Evolutionary conservation across 2,797 vertebrate species (phyloP).

Genomic region (Chrysocyon brachyurus): DNA sequence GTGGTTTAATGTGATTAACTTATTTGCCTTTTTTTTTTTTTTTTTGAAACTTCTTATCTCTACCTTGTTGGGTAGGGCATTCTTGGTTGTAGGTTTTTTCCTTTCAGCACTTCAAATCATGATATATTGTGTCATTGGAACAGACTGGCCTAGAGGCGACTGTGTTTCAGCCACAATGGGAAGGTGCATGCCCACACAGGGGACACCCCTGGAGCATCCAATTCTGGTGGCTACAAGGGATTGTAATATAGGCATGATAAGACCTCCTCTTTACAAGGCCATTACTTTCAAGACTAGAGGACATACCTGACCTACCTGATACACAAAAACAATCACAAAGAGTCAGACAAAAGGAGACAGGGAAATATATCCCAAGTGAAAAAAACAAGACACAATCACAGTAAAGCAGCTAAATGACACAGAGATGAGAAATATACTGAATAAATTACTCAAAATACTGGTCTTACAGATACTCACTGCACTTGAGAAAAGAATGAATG

Average conservation of each 20-base stretch:
- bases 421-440: not conserved
- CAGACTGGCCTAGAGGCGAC: not conserved
- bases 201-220: not conserved
- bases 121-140: not conserved
- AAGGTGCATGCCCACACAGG: not conserved
- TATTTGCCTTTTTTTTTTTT: not conserved
- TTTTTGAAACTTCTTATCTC: not conserved
- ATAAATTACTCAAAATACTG: not conserved
- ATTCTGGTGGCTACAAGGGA: not conserved
- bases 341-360: not conserved
- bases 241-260: not conserved
- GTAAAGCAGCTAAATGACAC: not conserved
- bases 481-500: not conserved
- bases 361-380: not conserved
- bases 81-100: not conserved
- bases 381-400: not conserved
- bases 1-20: not conserved
- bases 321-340: not conserved
- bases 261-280: not conserved
- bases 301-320: not conserved
- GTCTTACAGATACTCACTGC: not conserved
- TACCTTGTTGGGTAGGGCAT: not conserved
- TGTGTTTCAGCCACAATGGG: not conserved
- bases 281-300: not conserved
- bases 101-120: not conserved